Conservation (phyloP, 1,140 invertebrate genomes). For the Ericerus pela region DNA sequence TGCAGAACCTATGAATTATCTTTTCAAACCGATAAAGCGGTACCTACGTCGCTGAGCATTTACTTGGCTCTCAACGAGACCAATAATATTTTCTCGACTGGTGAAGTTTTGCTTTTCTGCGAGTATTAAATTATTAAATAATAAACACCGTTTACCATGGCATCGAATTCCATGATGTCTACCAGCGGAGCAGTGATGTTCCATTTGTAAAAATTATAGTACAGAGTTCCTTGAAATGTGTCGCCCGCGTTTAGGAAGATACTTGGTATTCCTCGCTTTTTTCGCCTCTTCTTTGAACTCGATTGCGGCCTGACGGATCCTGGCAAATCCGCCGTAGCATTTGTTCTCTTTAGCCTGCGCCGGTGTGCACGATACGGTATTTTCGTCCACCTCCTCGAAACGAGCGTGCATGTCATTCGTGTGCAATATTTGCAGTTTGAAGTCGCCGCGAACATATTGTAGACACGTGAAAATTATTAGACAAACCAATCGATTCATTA, state of each 20-base stretch:
- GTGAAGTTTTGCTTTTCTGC: too few species aligned
- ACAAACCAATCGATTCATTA: too few species aligned
- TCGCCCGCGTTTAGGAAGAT: constrained; percentile 70
- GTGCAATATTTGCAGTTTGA: constrained; percentile 46
- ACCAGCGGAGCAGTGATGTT: constrained; percentile 57
- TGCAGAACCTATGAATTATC: too few species aligned
- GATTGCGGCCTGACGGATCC: constrained; percentile 47
- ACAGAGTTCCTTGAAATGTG: constrained; percentile 75
- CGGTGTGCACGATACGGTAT: constrained; percentile 11
- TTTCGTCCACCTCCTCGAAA: constrained; percentile 50
- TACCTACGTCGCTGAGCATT: too few species aligned
- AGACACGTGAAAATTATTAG: too few species aligned
- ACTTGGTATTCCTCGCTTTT: constrained; percentile 34
- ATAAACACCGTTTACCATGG: too few species aligned
- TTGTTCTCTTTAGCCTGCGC: constrained; percentile 16
- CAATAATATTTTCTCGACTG: too few species aligned
- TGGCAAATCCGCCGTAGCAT: constrained; percentile 54
- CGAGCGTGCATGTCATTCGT: constrained; percentile 81
- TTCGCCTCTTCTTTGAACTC: constrained; percentile 38
- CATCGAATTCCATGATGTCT: constrained; percentile 61
- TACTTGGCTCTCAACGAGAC: too few species aligned
- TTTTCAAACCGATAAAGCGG: too few species aligned
- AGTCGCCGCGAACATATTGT: not conserved
- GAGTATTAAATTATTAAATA: too few species aligned
- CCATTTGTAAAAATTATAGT: constrained; percentile 67